Evolutionary conservation across 2,888 invertebrate genomes (phyloP), one percentile per base, ranked within the genome.

Genomic region (Campoletis raptor): DNA sequence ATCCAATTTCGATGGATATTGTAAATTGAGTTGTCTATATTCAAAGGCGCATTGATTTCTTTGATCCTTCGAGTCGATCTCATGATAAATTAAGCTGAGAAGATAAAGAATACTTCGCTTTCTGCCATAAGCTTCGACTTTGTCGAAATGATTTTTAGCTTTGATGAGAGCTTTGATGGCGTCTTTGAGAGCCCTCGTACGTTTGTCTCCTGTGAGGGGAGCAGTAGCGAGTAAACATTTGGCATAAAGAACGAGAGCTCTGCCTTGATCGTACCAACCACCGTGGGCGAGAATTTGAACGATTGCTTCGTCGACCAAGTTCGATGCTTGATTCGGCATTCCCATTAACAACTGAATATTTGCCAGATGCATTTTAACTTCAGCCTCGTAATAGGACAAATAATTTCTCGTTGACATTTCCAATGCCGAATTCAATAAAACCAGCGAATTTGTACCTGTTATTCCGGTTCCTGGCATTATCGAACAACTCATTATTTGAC

Each of bases 1-100:
- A 78, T 95, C 95, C 87, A 95, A 95, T 93, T 97, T 95, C 73
- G 96, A 95, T 21, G 96, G 96, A 94, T 96, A 96, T 91, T 97
- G 97, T 89, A 96, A 96, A 93, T 98, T 97, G 76, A 98, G 95
- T 89, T 97, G 96, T 86, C 97, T 96, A 92, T 97, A 98, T 94
- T 97, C 97, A 92, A 97, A 96, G 0, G 98, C 97, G 92, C 97
- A 97, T 90, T 97, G 97, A 94, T 98, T 98, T 86, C 98, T 95
- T 89, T 98, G 96, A 0, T 95, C 95, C 18, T 95, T 95, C 91
- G 96, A 95, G 2, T 97, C 97, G 3, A 98, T 95, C 88, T 97
- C 97, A 91, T 98, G 96, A 91, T 97, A 98, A 0, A 98, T 95
- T 89, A 91, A 83, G 87, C 93, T 90, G 94, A 97, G 96, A 90